These are phyloP conservation scores for Spheniscus mendiculus DNA, from an alignment of 2,113 vertebrate species.

Conservation along the genomic window DNA sequence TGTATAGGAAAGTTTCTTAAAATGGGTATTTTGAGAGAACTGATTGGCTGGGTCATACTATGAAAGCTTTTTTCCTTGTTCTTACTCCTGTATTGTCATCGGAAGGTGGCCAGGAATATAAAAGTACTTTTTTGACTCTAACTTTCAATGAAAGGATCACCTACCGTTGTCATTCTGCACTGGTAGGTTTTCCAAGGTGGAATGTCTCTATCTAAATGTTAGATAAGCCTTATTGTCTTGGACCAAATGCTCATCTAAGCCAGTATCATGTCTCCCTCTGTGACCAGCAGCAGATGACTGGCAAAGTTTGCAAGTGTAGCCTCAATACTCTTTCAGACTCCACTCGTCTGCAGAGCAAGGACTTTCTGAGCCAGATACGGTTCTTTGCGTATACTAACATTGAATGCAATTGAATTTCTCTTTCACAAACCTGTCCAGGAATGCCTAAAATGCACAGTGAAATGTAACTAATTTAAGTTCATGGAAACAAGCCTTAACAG, in stretches of 20 bases:
- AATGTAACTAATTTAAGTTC: neutral
- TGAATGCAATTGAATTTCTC: neutral
- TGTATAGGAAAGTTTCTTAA: neutral
- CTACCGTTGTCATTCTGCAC: neutral
- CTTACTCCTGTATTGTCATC: neutral
- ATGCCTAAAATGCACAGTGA: neutral
- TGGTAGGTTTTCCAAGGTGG: neutral
- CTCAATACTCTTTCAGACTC: neutral
- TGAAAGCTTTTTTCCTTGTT: neutral
- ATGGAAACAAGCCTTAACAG: neutral
- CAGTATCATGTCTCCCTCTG: neutral
- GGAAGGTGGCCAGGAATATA: neutral
- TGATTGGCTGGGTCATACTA: neutral
- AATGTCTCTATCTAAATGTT: neutral
- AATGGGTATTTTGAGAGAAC: neutral
- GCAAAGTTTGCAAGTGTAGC: neutral
- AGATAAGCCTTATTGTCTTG: neutral
- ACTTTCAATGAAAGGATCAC: neutral
- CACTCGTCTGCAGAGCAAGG: neutral
- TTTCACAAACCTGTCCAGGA: neutral
- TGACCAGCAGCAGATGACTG: neutral
- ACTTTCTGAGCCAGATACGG: neutral
- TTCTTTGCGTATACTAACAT: neutral
- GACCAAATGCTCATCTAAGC: neutral
- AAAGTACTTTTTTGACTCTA: neutral